Conservation (phyloP, 2,113 vertebrate genomes). For the Apeltes quadracus region DNA sequence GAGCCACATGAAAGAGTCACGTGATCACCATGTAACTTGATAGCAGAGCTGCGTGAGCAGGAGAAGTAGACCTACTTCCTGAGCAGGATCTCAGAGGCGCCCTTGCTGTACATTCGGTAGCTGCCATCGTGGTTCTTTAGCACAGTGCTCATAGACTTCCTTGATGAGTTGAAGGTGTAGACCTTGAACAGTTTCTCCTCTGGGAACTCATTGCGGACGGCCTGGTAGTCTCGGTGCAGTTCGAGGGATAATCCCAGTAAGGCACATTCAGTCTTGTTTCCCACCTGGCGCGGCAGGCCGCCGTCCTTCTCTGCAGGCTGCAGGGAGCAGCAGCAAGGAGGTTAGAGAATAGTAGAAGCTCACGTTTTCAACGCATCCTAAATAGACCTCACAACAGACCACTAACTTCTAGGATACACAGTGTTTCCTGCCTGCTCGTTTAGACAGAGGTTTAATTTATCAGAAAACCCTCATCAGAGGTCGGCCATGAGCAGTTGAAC, state of each 20-base stretch:
- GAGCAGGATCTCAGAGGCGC: conserved; percentile 96
- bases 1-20: conserved; percentile 9
- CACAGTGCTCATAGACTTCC: conserved; percentile 99
- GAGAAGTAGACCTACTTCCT: conserved; percentile 88
- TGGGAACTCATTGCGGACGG: conserved; percentile 91
- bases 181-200: conserved; percentile 97
- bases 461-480: no score
- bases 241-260: conserved; percentile 92
- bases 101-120: conserved; percentile 97
- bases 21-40: not conserved
- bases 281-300: conserved; percentile 93
- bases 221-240: conserved; percentile 92
- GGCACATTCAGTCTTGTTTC: conserved; percentile 99
- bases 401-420: not conserved
- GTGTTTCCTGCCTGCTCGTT: not conserved
- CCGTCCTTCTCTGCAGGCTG: conserved; percentile 97
- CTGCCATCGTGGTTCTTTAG: conserved; percentile 92
- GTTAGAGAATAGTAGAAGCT: not conserved
- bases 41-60: not conserved
- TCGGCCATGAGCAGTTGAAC: not conserved
- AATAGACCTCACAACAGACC: not conserved
- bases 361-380: not conserved
- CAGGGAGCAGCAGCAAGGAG: conserved; percentile 15
- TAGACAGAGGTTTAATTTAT: no score
- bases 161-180: conserved; percentile 97